Evolutionary conservation across 1,140 invertebrate genomes (phyloP), one percentile per base, ranked within the genome.

Genomic region (Drosophila sechellia): DNA sequence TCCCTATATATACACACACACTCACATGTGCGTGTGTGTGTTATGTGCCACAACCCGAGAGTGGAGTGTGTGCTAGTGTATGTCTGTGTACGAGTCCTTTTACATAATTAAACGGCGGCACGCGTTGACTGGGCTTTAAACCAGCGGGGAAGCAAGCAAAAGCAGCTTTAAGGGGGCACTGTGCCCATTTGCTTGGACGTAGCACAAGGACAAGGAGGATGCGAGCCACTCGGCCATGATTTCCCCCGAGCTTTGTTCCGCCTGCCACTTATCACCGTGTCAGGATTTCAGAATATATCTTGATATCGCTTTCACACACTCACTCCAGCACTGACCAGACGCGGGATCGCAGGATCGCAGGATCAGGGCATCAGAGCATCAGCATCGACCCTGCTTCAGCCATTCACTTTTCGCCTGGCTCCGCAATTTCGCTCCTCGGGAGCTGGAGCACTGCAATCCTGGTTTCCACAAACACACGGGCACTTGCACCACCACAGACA

Each of bases 211-310:
- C 68, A 71, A 35, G 68, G 20, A 65, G 49, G 57, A 61, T 55
- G 57, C 56, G 46, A 70, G 68, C 68, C 83, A 89, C 83, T 89
- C 80, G 84, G 79, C 81, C 75, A 89, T 89, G 73, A 89, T 89
- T 89, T 89, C 84, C 84, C 84, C 74, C 77, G 84, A 81, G 84
- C 48, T 60, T 53, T 77, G 20, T 59, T 54, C 69, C 70, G 73
- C 89, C 27, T 42, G 11, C 27, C 79, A 90, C 85, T 90, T 89
- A 78, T 79, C 84, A 87, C 77, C 76, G 77, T 48, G 77, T 81
- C 71, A 87, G 55, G 48, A 25, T 25, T 2, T 25, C 17, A 12
- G 22, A 4, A 34, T 17, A 31, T 50, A 48, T 45, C 22, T 48
- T 17, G 25, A n/a, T 8, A 39, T n/a, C 17, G 5, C 43, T 8